Conservation (phyloP, 1,140 invertebrate genomes). For the Saxidomus purpurata region DNA sequence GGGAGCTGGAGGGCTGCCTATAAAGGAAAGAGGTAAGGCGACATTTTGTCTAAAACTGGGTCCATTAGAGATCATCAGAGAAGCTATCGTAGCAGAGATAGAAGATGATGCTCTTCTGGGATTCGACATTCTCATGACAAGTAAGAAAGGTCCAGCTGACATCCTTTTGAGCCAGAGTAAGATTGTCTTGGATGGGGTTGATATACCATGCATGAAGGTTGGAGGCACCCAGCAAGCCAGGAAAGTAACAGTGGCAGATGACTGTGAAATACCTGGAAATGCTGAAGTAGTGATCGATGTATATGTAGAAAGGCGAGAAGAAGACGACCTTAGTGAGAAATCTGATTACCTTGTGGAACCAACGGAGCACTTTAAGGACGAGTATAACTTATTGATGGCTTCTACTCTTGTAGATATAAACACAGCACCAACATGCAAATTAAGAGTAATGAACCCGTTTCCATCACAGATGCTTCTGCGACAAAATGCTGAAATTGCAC, state of each 20-base stretch:
- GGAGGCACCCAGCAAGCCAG: background rate
- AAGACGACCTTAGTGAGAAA: background rate
- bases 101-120: constrained; percentile 16
- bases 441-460: background rate
- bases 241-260: background rate
- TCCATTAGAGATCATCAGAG: background rate
- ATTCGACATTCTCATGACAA: background rate
- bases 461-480: background rate
- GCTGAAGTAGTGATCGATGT: constrained; percentile 22
- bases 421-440: background rate
- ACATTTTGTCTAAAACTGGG: background rate
- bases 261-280: background rate
- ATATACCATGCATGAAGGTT: background rate
- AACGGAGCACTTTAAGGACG: background rate
- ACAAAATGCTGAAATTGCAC: background rate
- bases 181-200: background rate
- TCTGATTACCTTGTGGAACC: constrained; percentile 2
- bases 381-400: background rate
- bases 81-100: background rate
- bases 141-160: background rate
- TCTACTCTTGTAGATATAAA: constrained; percentile 7
- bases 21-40: background rate
- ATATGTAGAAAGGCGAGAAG: background rate
- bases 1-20: constrained; percentile 13
- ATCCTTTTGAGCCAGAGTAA: constrained; percentile 14